Evolutionary conservation across 2,888 invertebrate species (phyloP).

Genomic region (Eurytoma californica): DNA sequence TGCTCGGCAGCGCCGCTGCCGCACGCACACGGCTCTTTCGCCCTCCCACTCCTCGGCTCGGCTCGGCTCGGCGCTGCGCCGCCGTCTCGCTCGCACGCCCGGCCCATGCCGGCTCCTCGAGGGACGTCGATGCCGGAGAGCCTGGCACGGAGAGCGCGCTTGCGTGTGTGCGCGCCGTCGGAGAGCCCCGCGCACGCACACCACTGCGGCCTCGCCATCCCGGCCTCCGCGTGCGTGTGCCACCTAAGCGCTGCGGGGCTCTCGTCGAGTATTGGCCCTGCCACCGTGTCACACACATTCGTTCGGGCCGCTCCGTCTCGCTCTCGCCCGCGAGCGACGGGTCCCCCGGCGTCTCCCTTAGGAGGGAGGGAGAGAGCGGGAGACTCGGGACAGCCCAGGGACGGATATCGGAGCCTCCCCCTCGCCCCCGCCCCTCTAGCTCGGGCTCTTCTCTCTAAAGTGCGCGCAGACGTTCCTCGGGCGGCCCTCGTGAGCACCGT

Average conservation of each 20-base stretch:
- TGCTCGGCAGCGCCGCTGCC: too few relatives aligned
- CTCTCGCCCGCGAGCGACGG: conserved; percentile 14
- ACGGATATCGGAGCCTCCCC: conserved; percentile 49
- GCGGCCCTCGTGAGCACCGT: conserved; percentile 5
- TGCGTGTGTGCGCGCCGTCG: conserved; percentile 3
- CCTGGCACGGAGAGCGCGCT: background rate
- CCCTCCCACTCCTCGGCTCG: background rate
- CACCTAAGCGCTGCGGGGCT: background rate
- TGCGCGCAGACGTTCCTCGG: conserved; percentile 39
- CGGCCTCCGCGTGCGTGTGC: background rate
- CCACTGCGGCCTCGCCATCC: background rate
- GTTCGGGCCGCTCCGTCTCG: background rate
- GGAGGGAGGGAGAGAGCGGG: background rate
- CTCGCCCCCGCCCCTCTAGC: background rate
- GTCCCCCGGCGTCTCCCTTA: conserved; percentile 3
- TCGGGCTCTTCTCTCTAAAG: conserved; percentile 30
- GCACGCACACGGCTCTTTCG: background rate
- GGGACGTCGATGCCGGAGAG: conserved; percentile 46
- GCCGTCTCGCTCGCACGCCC: background rate
- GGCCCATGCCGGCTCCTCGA: conserved; percentile 23
- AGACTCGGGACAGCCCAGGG: conserved; percentile 37
- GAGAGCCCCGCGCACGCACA: conserved; percentile 12
- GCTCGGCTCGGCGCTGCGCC: too few relatives aligned
- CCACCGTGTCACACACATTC: conserved; percentile 46
- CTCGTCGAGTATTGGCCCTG: conserved; percentile 52